These are phyloP conservation scores for Trichopria drosophilae DNA, from an alignment of 2,888 invertebrate genomes.

Conservation along the genomic window DNA sequence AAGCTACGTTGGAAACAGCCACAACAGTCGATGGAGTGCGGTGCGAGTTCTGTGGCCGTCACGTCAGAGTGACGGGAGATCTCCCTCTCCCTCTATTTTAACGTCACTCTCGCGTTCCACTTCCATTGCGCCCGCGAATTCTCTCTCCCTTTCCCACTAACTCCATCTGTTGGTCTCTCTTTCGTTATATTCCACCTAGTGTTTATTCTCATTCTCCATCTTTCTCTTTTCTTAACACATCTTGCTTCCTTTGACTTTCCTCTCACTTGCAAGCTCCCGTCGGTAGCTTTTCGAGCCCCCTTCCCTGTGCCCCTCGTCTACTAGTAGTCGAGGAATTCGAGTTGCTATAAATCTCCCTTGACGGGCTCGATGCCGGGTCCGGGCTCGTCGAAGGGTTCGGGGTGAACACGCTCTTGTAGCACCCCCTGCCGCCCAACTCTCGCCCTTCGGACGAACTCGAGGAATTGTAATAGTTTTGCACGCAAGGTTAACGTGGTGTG, in stretches of 20 bases:
- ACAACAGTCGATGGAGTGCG: conserved; percentile 40
- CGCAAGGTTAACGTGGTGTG: conserved; percentile 38
- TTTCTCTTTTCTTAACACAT: too few relatives aligned
- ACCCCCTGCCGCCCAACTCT: conserved; percentile 20
- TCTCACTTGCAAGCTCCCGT: too few relatives aligned
- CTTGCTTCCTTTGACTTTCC: conserved; percentile 36
- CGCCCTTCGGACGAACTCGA: conserved; percentile 40
- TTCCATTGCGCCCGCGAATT: conserved; percentile 39
- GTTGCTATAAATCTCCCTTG: conserved; percentile 59
- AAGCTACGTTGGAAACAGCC: conserved; percentile 27
- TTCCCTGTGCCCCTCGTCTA: too few relatives aligned
- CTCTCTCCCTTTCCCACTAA: conserved; percentile 34
- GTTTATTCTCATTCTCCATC: conserved; percentile 24
- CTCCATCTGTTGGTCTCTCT: conserved; percentile 15
- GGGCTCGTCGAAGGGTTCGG: conserved; percentile 40
- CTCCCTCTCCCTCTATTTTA: conserved; percentile 37
- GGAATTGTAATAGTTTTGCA: conserved; percentile 56
- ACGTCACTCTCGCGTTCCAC: conserved; percentile 31
- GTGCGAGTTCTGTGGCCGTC: conserved; percentile 48
- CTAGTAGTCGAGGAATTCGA: conserved; percentile 59
- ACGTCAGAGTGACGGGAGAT: conserved; percentile 52
- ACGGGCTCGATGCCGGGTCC: conserved; percentile 56
- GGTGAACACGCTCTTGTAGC: conserved; percentile 18
- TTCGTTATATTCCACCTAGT: background rate
- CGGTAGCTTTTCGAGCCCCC: too few relatives aligned